Base-by-base conservation (phyloP, 2,888 invertebrate species). In the Chorisops tibialis region DNA sequence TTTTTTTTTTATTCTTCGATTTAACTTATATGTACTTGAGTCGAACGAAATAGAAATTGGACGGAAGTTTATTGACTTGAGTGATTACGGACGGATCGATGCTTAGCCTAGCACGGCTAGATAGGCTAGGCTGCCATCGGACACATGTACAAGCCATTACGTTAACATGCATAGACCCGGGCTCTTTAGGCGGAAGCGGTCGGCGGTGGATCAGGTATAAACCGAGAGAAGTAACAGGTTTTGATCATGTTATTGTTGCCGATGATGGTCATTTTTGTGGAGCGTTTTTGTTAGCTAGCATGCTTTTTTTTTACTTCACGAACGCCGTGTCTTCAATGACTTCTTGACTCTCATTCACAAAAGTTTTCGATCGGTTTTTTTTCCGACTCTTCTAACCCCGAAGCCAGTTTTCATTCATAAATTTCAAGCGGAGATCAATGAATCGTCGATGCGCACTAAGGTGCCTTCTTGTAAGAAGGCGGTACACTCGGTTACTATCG, bases 51-150 rank as follows among this genome's bases (percentile, higher is more conserved):
- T 52, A 38, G 52, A 54, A 43, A 54, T 56, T 45, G 56, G 56
- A 56, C 56, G 56, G 56, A 56, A 56, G 56, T 56, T 56, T 56
- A 56, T 56, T 56, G 56, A 56, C 56, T 56, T 56, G 56, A 56
- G 43, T 56, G 56, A 56, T 56, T 56, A 56, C 56, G 56, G 16
- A 45, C 56, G 56, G 56, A 56, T 56, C 43, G 56, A 50, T 35
- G 43, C 35, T 56, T 56, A 30, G 38, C 21, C 38, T 52, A 35
- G 43, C 45, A 18, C 30, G 45, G 18, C 56, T 56, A 45, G 22
- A 30, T 56, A 24, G 16, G 45, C n/a, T 16, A 43, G 30, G 24
- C n/a, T 11, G 11, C 12, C 12, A 56, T 56, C 45, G 22, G 54
- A 43, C 19, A 14, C 21, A 50, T 50, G 35, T 50, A 22, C n/a